Conservation (phyloP, 2,797 vertebrate species). For the Malurus splendens region DNA sequence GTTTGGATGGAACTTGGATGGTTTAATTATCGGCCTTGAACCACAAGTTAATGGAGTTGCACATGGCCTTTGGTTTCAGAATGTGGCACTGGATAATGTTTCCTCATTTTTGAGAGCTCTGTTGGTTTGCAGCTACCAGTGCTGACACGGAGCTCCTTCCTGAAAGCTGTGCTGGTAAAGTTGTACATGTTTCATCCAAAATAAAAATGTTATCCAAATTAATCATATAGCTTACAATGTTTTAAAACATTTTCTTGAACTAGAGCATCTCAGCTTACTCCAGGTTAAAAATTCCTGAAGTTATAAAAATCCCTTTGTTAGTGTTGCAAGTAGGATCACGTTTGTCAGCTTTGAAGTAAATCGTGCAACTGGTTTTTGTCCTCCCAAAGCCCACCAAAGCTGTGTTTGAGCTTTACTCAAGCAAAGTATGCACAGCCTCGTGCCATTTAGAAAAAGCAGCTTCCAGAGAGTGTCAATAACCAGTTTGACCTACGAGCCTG, state of each 20-base stretch:
- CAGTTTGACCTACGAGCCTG: not conserved
- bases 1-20: conserved; percentile 20
- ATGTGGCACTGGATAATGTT: conserved; percentile 23
- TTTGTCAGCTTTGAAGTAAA: conserved; percentile 1
- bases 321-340: not conserved
- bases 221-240: not conserved
- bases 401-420: conserved; percentile 9
- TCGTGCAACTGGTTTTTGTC: not conserved
- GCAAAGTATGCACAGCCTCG: not conserved
- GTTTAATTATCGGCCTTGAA: conserved; percentile 48
- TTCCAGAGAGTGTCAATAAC: not conserved
- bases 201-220: not conserved
- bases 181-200: not conserved
- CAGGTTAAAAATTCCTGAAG: not conserved
- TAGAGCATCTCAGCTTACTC: not conserved
- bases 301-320: not conserved
- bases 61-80: conserved; percentile 26
- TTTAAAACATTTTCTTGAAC: not conserved
- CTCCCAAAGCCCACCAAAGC: not conserved
- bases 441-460: not conserved
- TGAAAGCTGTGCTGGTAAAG: not conserved
- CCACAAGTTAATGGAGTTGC: conserved; percentile 27
- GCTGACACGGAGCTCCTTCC: not conserved
- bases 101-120: not conserved
- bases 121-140: not conserved